These are phyloP conservation scores for Strigamia maritima DNA, from an alignment of 2,888 invertebrate genomes.

Conservation along the genomic window DNA sequence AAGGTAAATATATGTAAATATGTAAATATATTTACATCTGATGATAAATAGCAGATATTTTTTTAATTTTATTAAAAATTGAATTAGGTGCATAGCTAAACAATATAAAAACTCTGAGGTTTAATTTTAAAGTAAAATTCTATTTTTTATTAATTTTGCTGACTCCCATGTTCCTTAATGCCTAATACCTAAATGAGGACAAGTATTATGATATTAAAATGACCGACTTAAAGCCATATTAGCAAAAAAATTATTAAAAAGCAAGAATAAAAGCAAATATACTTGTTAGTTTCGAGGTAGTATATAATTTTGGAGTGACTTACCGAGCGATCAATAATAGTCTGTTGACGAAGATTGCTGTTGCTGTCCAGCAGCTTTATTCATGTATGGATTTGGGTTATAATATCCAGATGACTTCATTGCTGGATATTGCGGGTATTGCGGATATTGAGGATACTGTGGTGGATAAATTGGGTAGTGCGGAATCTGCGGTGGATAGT, in stretches of 20 bases:
- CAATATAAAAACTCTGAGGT: too few species aligned
- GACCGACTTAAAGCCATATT: background rate
- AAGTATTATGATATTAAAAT: background rate
- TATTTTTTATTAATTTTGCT: background rate
- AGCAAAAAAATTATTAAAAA: too few species aligned
- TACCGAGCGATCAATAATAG: background rate
- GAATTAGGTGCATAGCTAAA: too few species aligned
- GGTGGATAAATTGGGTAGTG: background rate
- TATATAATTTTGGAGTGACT: background rate
- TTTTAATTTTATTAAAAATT: too few species aligned
- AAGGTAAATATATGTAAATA: too few species aligned
- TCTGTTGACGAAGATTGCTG: background rate
- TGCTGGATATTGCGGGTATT: background rate
- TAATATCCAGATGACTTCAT: conserved; percentile 19
- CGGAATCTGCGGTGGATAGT: background rate
- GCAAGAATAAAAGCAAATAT: too few species aligned
- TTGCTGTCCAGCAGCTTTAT: background rate
- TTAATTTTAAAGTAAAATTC: background rate
- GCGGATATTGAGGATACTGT: background rate
- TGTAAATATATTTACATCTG: too few species aligned
- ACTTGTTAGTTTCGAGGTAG: background rate
- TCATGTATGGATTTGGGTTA: background rate
- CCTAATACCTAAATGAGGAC: background rate
- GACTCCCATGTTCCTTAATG: too few species aligned
- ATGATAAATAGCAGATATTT: too few species aligned